Conservation (phyloP, 2,113 vertebrate genomes). For the Montifringilla adamsi region DNA sequence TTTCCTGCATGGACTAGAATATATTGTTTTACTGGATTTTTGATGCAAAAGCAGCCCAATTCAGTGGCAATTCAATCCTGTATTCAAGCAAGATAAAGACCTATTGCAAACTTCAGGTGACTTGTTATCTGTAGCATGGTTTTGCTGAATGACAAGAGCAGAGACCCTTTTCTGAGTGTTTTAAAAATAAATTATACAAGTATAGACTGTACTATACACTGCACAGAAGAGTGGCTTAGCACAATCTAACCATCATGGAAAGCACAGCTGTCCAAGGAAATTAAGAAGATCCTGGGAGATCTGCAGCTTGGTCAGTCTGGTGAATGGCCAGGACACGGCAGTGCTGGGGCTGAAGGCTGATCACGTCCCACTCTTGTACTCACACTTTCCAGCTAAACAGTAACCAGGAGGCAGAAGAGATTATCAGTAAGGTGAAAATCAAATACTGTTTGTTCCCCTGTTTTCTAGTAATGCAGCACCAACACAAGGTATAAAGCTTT, state of each 20-base stretch:
- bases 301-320: neutral
- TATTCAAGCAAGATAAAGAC: neutral
- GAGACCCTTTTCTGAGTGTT: neutral
- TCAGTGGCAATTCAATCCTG: neutral
- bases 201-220: neutral
- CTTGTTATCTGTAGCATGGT: neutral
- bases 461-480: neutral
- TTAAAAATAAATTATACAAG: neutral
- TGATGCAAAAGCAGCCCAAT: neutral
- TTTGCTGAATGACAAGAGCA: neutral
- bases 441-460: neutral
- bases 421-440: neutral
- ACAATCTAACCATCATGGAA: neutral
- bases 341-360: neutral
- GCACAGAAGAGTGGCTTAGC: neutral
- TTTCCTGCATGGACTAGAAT: neutral
- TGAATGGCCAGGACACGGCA: neutral
- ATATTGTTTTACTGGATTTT: conserved; percentile 9
- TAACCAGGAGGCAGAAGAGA: neutral
- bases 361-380: neutral
- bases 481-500: neutral
- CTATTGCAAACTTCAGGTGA: neutral
- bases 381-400: neutral
- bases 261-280: neutral
- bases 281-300: neutral